phyloP scores from a whole-genome alignment of 2,797 vertebrate species.

The Hafferia zeledoni region DNA sequence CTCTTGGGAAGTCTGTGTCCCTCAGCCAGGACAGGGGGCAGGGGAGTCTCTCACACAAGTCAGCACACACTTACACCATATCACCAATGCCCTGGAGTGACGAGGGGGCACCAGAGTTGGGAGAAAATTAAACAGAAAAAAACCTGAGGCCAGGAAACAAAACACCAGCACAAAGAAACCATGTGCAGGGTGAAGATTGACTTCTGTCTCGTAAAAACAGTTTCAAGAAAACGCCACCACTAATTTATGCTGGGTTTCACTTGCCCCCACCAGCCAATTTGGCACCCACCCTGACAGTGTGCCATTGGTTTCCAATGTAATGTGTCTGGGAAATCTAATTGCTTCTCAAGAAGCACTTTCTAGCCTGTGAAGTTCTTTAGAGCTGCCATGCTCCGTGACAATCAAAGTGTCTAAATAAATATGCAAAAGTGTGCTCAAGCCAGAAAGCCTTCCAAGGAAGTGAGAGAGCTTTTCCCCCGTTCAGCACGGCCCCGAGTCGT shows the following conservation, averaged over 20 bases:
- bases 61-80: neutral
- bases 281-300: neutral
- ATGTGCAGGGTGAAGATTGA: neutral
- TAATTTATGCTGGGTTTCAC: neutral
- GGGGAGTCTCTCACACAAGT: neutral
- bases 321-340: constrained; percentile 12
- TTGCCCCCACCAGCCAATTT: neutral
- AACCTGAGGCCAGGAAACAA: neutral
- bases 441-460: constrained; percentile 9
- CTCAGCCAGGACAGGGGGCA: neutral
- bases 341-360: constrained; percentile 16
- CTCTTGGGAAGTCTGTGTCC: neutral
- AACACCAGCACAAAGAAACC: neutral
- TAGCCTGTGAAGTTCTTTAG: neutral
- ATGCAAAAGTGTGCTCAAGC: neutral
- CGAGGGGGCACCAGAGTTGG: accelerated
- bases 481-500: accelerated
- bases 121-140: neutral
- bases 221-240: constrained; percentile 51
- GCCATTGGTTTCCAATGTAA: neutral
- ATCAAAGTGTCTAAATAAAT: neutral
- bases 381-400: neutral
- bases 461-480: neutral
- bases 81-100: neutral
- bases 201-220: constrained; percentile 19